phyloP scores from a whole-genome alignment of 2,888 invertebrate species.

The Diadegma fenestrale region DNA sequence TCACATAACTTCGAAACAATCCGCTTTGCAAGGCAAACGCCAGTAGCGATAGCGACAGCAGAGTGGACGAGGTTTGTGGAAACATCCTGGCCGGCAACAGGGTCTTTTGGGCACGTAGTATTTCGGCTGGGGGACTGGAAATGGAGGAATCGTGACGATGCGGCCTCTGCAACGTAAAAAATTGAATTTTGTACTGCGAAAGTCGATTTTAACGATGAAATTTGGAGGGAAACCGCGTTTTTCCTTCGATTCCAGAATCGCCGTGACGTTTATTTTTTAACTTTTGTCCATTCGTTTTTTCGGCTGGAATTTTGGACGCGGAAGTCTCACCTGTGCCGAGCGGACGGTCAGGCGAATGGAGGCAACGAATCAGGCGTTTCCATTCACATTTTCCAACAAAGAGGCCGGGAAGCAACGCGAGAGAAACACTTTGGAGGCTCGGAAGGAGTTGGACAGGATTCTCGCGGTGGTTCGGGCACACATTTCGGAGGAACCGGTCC shows the following conservation, averaged over 20 bases:
- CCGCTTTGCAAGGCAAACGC: constrained; percentile 76
- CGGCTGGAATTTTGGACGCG: neutral
- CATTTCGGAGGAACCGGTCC: constrained; percentile 78
- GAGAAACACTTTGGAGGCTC: constrained; percentile 70
- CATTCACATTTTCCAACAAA: constrained; percentile 70
- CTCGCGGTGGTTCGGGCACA: constrained; percentile 71
- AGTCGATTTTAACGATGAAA: neutral
- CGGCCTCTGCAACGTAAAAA: constrained; percentile 68
- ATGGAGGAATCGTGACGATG: constrained; percentile 71
- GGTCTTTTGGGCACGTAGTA: constrained; percentile 71
- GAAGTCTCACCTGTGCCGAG: constrained; percentile 73
- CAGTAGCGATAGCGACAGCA: constrained; percentile 75
- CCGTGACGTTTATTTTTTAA: neutral
- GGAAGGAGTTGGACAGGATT: constrained; percentile 65
- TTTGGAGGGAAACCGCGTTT: neutral
- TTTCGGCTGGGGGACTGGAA: constrained; percentile 59
- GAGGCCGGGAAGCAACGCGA: constrained; percentile 66
- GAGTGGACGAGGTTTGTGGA: constrained; percentile 71
- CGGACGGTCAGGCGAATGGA: constrained; percentile 64
- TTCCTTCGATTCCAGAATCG: neutral
- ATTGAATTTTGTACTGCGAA: neutral
- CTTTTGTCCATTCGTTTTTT: no score
- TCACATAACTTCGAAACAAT: constrained; percentile 76
- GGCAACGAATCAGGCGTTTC: neutral
- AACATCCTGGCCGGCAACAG: constrained; percentile 73